Base-by-base conservation (phyloP, 2,113 vertebrate genomes). In the Cephalophus harveyi region DNA sequence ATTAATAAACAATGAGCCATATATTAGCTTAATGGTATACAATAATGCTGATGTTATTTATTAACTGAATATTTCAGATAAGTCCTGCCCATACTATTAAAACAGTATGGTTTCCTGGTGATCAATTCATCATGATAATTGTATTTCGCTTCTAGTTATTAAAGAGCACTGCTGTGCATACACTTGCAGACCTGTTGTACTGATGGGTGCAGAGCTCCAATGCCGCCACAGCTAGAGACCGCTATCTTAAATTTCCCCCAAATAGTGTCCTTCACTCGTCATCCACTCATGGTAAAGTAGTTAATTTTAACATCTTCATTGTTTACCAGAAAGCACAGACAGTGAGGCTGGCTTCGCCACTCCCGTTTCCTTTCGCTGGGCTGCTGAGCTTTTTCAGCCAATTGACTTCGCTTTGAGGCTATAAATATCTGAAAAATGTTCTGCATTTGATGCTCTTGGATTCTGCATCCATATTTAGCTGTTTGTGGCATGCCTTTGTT, bases 391-490 rank as follows among this genome's bases (percentile, higher is more conserved):
- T 99, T 98, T 98, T 98, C 98, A 97, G 98, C 98, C 98, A 98
- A 98, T 98, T 98, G 98, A 98, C 98, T 99, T 98, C 97, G 97
- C 98, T 98, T 98, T 97, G 97, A 98, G 98, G 98, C 98, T 98
- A 99, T 99, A 98, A 99, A 98, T 98, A 99, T 98, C 97, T 95
- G 96, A 96, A 97, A 98, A 97, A 97, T 97, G 97, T 97, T 98
- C 94, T 97, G 94, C 98, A 98, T 98, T 98, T 98, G 98, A 98
- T 98, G 98, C 98, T 98, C 98, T 97, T 95, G 91, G 98, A 97
- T 98, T 98, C 97, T 98, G 95, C 98, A 98, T 98, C 98, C 98
- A 98, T 98, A 99, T 98, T 99, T 98, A 99, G 98, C 97, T 98
- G 98, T 92, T 98, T 98, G 97, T 86, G 95, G 97, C 98, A 98